Evolutionary conservation across 2,113 vertebrate genomes (phyloP).

Genomic region (Lophochroa leadbeateri): DNA sequence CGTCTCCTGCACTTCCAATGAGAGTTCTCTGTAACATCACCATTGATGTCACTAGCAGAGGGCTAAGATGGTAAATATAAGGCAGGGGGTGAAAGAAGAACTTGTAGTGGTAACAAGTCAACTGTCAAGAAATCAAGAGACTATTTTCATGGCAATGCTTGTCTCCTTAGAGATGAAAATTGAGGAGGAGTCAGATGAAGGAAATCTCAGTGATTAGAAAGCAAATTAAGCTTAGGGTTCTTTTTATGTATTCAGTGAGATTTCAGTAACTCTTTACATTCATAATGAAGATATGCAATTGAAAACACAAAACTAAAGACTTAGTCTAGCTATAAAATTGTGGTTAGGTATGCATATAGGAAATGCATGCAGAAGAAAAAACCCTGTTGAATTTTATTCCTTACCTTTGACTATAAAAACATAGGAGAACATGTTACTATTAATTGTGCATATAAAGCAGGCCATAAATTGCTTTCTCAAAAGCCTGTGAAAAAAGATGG

Average conservation of each 20-base stretch:
- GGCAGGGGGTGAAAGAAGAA: conserved; percentile 6
- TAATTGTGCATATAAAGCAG: conserved; percentile 35
- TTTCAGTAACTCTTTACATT: background rate
- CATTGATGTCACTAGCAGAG: background rate
- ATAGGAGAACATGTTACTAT: conserved; percentile 8
- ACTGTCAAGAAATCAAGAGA: background rate
- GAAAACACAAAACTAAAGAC: background rate
- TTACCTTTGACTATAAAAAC: conserved; percentile 8
- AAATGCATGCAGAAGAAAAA: background rate
- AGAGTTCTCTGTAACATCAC: conserved; percentile 7
- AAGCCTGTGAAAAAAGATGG: background rate
- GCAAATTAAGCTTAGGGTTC: background rate
- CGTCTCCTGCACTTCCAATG: background rate
- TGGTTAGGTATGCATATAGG: background rate
- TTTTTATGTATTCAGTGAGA: background rate
- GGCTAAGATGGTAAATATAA: background rate
- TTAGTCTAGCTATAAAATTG: background rate
- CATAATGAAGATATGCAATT: background rate
- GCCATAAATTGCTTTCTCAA: conserved; percentile 3
- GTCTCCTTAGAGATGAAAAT: conserved; percentile 61
- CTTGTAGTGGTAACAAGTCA: background rate
- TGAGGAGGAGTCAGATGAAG: conserved; percentile 40
- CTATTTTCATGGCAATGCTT: conserved; percentile 40
- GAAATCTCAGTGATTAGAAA: conserved; percentile 35
- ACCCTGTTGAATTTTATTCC: conserved; percentile 3